Evolutionary conservation across 2,888 invertebrate species (phyloP).

Genomic region (Volucella bombylans): DNA sequence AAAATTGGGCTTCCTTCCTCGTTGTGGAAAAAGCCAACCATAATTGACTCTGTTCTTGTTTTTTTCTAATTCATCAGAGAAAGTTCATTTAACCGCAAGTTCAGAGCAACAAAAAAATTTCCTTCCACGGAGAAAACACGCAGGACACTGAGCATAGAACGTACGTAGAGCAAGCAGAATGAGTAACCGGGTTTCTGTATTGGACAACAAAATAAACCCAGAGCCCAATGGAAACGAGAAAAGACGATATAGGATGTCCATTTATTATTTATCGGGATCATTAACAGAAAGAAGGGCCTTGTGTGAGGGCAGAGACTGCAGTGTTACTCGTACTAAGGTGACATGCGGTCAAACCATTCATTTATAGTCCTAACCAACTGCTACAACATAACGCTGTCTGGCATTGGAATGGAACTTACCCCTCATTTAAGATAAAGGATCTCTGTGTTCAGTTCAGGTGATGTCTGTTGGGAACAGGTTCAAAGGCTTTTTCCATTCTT

Average conservation of each 20-base stretch:
- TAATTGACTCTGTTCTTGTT: background rate
- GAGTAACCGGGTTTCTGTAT: slow-evolving; percentile 29
- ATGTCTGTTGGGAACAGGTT: slow-evolving; percentile 51
- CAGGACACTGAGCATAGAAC: background rate
- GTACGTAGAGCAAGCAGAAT: slow-evolving; percentile 23
- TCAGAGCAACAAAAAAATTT: slow-evolving; percentile 6
- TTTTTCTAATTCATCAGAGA: slow-evolving; percentile 1
- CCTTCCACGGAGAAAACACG: background rate
- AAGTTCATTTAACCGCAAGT: slow-evolving; percentile 34
- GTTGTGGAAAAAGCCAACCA: background rate
- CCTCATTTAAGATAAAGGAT: slow-evolving; percentile 43
- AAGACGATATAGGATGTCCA: slow-evolving; percentile 46
- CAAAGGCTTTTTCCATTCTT: slow-evolving; percentile 23
- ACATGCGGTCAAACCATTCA: slow-evolving; percentile 56
- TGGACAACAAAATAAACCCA: background rate
- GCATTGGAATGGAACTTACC: slow-evolving; percentile 46
- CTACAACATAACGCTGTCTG: slow-evolving; percentile 50
- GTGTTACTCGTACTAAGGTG: slow-evolving; percentile 53
- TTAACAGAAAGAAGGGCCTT: slow-evolving; percentile 69
- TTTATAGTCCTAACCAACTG: slow-evolving; percentile 43
- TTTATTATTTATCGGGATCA: slow-evolving; percentile 69
- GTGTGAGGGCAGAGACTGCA: slow-evolving; percentile 28
- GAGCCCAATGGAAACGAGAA: slow-evolving; percentile 20
- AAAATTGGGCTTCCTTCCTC: background rate
- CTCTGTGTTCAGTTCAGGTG: slow-evolving; percentile 23